These are phyloP conservation scores for Pocillopora meandrina DNA, from an alignment of 92 coral and sea anemone species.

Conservation along the genomic window DNA sequence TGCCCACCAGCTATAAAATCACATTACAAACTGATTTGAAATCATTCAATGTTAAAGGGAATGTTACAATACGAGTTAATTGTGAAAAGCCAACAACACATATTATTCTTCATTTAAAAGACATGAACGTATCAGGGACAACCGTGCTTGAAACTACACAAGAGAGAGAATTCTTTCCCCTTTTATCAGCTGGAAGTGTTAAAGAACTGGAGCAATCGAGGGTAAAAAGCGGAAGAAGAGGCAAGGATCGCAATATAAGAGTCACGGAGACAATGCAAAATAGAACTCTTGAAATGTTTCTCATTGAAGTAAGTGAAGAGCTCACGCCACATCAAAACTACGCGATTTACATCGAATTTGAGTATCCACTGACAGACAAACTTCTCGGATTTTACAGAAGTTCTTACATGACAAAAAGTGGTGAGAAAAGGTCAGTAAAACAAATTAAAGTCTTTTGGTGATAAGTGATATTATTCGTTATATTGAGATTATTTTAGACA, in stretches of 20 bases:
- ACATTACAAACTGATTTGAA: conserved; percentile 67
- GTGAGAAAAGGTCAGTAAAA: conserved; percentile 67
- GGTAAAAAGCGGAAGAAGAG: background rate
- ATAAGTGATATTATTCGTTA: too few species aligned
- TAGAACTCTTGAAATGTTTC: conserved; percentile 59
- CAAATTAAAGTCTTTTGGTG: background rate
- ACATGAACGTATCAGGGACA: conserved; percentile 43
- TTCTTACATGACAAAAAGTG: conserved; percentile 71
- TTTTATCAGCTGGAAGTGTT: background rate
- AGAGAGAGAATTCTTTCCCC: background rate
- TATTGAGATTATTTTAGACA: too few species aligned
- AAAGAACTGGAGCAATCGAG: background rate
- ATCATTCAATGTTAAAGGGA: conserved; percentile 71
- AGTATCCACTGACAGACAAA: conserved; percentile 62
- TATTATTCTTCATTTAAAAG: conserved; percentile 68
- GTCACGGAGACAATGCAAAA: conserved; percentile 32
- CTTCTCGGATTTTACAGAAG: conserved; percentile 87
- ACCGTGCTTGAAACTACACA: conserved; percentile 24
- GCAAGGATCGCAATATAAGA: conserved; percentile 3
- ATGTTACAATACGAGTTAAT: conserved; percentile 54
- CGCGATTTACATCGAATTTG: conserved; percentile 53
- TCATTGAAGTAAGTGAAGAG: conserved; percentile 50
- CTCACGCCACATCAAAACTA: conserved; percentile 56
- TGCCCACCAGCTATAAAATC: conserved; percentile 63
- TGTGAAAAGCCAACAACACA: conserved; percentile 62